phyloP scores from a whole-genome alignment of 92 coral and sea anemone genomes.

The Palythoa grandiflora region DNA sequence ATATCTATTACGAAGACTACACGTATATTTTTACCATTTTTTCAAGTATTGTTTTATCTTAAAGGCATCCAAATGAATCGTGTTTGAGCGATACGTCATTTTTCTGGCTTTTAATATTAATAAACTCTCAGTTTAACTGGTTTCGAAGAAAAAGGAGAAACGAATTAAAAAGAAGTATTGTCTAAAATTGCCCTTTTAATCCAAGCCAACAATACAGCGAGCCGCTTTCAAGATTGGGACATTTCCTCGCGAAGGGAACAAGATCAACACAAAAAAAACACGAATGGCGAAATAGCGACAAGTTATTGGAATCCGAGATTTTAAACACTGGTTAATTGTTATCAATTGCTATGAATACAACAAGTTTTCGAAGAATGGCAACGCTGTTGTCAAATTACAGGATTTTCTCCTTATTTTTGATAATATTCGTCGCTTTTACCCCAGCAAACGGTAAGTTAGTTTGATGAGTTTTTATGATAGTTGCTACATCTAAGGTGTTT shows the following conservation, averaged over 20 bases:
- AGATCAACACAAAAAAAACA: not conserved
- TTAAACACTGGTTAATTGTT: not conserved
- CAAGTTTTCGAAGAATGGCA: constrained; percentile 17
- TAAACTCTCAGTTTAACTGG: constrained; percentile 9
- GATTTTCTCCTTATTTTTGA: not conserved
- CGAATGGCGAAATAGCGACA: constrained; percentile 36
- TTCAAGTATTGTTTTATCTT: constrained; percentile 45
- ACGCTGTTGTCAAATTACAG: constrained; percentile 15
- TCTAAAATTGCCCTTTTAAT: not conserved
- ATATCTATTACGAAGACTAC: not conserved
- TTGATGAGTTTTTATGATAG: not conserved
- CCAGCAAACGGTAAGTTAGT: constrained; percentile 26
- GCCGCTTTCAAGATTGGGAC: not conserved
- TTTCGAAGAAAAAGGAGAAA: not conserved
- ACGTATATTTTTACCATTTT: not conserved
- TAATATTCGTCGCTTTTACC: not conserved
- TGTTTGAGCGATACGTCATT: constrained; percentile 40
- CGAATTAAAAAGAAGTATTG: constrained; percentile 1
- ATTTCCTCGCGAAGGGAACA: not conserved
- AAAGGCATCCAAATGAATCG: constrained; percentile 34
- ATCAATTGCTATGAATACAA: constrained; percentile 19
- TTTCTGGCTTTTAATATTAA: constrained; percentile 22
- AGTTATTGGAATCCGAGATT: not conserved
- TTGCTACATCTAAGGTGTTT: not conserved
- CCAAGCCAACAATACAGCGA: not conserved